Base-by-base conservation (phyloP, 1,140 invertebrate genomes). In the Euwallacea fornicatus region DNA sequence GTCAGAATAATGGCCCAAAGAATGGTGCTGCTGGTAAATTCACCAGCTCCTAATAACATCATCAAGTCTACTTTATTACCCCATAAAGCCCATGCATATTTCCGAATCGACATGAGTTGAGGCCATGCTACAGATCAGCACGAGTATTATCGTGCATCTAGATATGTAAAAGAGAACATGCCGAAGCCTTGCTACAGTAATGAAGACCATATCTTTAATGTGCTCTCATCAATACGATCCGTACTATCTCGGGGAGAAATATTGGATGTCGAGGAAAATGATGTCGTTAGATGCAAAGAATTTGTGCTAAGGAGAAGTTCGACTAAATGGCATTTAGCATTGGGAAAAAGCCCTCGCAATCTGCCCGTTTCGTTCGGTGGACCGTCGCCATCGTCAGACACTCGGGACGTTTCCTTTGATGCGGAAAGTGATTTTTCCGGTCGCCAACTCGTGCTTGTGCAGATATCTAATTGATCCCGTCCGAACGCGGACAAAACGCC, bases 151-250 rank as follows among this genome's bases (percentile, higher is more conserved):
- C 67, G 67, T 62, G 67, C 67, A 69, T 69, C 67, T 69, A 69
- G 67, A 69, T 69, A 69, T 69, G 67, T 62, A 69, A 69, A 69
- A 62, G 67, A 62, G 67, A 69, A 69, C 67, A 69, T 69, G 67
- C 67, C 67, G 58, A 66, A 43, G 56, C 15, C 55, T 65, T 65
- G 41, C 21, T 60, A 56, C 67, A 47, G 67, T 69, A 69, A 69
- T 69, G 59, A 69, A 69, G 67, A 62, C 67, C 59, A 61, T 69
- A 69, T 69, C 59, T 61, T 69, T 69, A 69, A 69, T 69, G 67
- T 54, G 21, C 58, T 15, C 58, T 69, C 67, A 69, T 69, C 67
- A 69, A 69, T 69, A 69, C 54, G 10, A 46, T 58, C 21, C 21
- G 16, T 9, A 64, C 46, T 33, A 47, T 64, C 44, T 64, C 61